phyloP scores from a whole-genome alignment of 2,113 vertebrate genomes.

The Onychostruthus taczanowskii region DNA sequence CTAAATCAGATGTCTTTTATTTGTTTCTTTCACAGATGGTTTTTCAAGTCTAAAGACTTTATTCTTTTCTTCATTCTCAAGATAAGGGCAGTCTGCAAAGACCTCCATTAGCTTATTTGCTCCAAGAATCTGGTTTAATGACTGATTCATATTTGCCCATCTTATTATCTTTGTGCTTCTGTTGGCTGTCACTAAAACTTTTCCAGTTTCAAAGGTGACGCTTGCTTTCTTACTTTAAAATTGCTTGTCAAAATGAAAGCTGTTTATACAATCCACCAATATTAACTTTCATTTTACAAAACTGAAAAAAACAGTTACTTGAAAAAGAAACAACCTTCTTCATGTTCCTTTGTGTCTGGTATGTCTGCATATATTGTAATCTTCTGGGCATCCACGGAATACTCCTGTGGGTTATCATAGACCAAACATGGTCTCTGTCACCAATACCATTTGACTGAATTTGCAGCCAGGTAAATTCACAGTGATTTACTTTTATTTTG shows the following conservation, averaged over 20 bases:
- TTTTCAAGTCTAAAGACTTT: not conserved
- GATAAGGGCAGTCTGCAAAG: not conserved
- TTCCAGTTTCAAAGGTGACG: not conserved
- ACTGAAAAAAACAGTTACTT: not conserved
- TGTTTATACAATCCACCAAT: not conserved
- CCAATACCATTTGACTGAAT: not conserved
- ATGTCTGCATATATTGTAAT: not conserved
- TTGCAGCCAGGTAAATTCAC: not conserved
- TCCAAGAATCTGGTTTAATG: not conserved
- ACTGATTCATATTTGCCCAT: not conserved
- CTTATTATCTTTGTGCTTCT: not conserved
- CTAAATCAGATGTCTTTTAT: not conserved
- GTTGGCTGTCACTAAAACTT: not conserved
- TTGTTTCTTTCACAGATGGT: not conserved
- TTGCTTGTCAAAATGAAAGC: not conserved
- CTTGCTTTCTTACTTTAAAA: not conserved
- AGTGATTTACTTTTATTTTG: not conserved
- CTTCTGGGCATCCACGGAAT: not conserved
- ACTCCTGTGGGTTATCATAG: not conserved
- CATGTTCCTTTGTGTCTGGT: not conserved
- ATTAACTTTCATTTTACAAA: not conserved
- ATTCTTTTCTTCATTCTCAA: not conserved
- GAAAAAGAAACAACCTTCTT: not conserved
- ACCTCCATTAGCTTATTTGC: not conserved
- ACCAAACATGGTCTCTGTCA: not conserved